These are phyloP conservation scores for Hoplostethus mediterraneus DNA, from an alignment of 2,797 vertebrate genomes.

Conservation along the genomic window DNA sequence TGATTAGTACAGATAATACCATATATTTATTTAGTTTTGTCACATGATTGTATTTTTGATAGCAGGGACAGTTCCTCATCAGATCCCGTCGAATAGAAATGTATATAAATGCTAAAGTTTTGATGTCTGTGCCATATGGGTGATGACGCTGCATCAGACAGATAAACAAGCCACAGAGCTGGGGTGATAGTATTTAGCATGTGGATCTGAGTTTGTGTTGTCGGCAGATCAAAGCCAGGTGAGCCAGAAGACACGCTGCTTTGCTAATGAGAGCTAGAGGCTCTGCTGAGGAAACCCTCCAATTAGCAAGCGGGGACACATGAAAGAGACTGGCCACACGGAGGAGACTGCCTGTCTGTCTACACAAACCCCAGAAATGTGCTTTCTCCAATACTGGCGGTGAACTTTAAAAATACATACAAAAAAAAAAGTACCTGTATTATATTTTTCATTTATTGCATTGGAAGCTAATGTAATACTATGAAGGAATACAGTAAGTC, in stretches of 20 bases:
- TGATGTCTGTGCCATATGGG: background rate
- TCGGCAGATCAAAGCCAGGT: constrained; percentile 81
- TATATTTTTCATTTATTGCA: background rate
- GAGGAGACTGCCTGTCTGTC: constrained; percentile 80
- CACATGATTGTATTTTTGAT: background rate
- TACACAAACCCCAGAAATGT: constrained; percentile 20
- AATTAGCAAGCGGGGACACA: constrained; percentile 78
- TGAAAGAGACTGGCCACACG: constrained; percentile 72
- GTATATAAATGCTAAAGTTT: background rate
- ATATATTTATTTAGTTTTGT: background rate
- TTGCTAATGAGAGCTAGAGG: constrained; percentile 70
- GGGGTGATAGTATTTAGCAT: constrained; percentile 41
- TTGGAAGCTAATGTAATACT: background rate
- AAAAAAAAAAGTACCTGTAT: background rate
- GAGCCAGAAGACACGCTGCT: constrained; percentile 66
- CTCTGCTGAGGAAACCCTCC: constrained; percentile 68
- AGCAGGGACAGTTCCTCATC: background rate
- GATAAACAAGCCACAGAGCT: constrained; percentile 1
- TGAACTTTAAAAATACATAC: background rate
- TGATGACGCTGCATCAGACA: constrained; percentile 11
- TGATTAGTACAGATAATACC: background rate
- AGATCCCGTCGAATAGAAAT: no score
- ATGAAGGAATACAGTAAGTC: constrained; percentile 9
- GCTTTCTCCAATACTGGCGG: background rate
- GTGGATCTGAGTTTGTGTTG: constrained; percentile 63